Evolutionary conservation across 1,140 invertebrate species (phyloP).

Genomic region (Frieseomelitta varia): DNA sequence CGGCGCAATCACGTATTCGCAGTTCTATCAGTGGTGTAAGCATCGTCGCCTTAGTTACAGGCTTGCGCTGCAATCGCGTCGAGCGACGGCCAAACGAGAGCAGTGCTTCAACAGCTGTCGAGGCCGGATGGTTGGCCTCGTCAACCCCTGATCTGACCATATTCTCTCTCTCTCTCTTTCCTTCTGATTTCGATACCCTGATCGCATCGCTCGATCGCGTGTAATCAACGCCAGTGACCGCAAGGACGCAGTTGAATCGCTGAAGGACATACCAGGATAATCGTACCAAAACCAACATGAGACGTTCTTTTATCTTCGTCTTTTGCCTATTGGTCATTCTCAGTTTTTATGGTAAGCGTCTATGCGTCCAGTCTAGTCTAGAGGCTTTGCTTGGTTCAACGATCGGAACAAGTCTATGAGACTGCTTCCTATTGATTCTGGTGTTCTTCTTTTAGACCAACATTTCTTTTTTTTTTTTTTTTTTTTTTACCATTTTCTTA

Average conservation of each 20-base stretch:
- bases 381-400: slow-evolving; percentile 31
- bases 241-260: background rate
- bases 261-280: slow-evolving; percentile 44
- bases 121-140: slow-evolving; percentile 73
- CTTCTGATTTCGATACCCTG: background rate
- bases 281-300: slow-evolving; percentile 59
- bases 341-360: slow-evolving; percentile 67
- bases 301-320: slow-evolving; percentile 58
- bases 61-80: slow-evolving; percentile 62
- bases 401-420: slow-evolving; percentile 16
- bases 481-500: background rate
- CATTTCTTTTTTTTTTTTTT: background rate
- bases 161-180: slow-evolving; percentile 17
- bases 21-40: slow-evolving; percentile 17
- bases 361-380: background rate
- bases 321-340: slow-evolving; percentile 65
- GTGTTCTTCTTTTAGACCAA: slow-evolving; percentile 7
- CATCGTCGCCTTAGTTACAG: slow-evolving; percentile 44
- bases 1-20: slow-evolving; percentile 37
- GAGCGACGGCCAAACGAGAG: slow-evolving; percentile 65
- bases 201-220: slow-evolving; percentile 7
- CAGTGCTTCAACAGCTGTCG: slow-evolving; percentile 75
- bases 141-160: slow-evolving; percentile 32
- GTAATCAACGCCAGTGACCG: background rate
- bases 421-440: slow-evolving; percentile 28